These are phyloP conservation scores for Varecia variegata DNA, from an alignment of 2,797 vertebrate genomes.

Conservation along the genomic window DNA sequence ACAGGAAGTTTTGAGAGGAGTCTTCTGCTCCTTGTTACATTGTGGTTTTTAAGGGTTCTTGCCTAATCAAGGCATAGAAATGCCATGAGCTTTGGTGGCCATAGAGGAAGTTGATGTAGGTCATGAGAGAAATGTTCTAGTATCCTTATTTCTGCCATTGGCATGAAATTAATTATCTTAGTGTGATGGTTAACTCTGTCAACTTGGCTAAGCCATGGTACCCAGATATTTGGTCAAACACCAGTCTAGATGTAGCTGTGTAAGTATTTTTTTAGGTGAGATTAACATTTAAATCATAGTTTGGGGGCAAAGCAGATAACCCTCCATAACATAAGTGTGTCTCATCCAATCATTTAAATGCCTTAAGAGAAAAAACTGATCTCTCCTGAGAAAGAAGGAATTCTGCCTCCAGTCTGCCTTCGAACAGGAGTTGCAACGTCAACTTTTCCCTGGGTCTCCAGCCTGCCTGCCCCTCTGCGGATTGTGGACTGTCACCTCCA, in stretches of 20 bases:
- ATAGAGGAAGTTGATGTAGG: neutral
- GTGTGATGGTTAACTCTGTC: neutral
- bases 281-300: neutral
- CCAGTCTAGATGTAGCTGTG: neutral
- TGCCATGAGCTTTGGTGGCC: neutral
- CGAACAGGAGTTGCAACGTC: neutral
- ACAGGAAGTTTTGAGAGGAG: neutral
- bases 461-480: neutral
- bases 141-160: neutral
- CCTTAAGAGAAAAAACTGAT: neutral
- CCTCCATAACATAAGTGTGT: accelerated
- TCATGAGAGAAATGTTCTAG: neutral
- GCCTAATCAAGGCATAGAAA: neutral
- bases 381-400: neutral
- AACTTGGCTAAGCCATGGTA: neutral
- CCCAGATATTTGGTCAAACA: too few species aligned
- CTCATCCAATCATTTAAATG: neutral
- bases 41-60: neutral
- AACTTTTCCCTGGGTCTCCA: neutral
- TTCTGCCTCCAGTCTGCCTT: neutral
- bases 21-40: neutral
- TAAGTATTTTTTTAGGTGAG: neutral
- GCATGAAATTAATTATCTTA: neutral
- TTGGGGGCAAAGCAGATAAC: neutral
- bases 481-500: neutral